These are phyloP conservation scores for Engraulis encrasicolus DNA, from an alignment of 2,113 vertebrate genomes.

Conservation along the genomic window DNA sequence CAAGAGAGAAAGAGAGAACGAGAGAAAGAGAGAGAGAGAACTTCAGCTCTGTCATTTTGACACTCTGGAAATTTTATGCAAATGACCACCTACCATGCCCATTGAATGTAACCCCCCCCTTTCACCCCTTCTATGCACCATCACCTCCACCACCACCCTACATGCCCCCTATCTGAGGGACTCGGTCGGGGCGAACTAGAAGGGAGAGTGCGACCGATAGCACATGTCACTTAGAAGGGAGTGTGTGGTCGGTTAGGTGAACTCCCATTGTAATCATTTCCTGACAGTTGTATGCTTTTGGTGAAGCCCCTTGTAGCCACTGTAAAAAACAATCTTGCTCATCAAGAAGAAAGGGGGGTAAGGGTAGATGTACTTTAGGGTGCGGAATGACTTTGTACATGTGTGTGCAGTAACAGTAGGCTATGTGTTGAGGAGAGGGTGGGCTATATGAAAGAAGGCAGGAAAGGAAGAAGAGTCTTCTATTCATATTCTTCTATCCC, in stretches of 20 bases:
- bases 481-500: background rate
- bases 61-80: slow-evolving; percentile 66
- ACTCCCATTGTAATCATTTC: slow-evolving; percentile 56
- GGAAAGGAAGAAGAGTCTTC: background rate
- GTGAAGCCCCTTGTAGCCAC: slow-evolving; percentile 58
- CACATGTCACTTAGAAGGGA: slow-evolving; percentile 35
- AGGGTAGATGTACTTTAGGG: background rate
- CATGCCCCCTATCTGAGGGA: slow-evolving; percentile 49
- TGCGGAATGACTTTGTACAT: background rate
- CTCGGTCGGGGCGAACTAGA: slow-evolving; percentile 28
- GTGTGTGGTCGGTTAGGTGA: slow-evolving; percentile 58
- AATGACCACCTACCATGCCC: slow-evolving; percentile 40
- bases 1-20: background rate
- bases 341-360: background rate
- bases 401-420: too few species aligned
- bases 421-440: too few species aligned
- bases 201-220: slow-evolving; percentile 30
- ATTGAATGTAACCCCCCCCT: background rate
- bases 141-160: slow-evolving; percentile 48
- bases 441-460: background rate
- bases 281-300: slow-evolving; percentile 52
- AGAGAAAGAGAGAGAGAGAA: slow-evolving; percentile 19
- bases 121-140: slow-evolving; percentile 44
- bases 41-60: slow-evolving; percentile 51
- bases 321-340: slow-evolving; percentile 53